Percentiles rank a stretch among this genome's conserved stretches.
Evolutionary conservation across 2,888 invertebrate species (phyloP).

Genomic region (Bugula neritina): DNA sequence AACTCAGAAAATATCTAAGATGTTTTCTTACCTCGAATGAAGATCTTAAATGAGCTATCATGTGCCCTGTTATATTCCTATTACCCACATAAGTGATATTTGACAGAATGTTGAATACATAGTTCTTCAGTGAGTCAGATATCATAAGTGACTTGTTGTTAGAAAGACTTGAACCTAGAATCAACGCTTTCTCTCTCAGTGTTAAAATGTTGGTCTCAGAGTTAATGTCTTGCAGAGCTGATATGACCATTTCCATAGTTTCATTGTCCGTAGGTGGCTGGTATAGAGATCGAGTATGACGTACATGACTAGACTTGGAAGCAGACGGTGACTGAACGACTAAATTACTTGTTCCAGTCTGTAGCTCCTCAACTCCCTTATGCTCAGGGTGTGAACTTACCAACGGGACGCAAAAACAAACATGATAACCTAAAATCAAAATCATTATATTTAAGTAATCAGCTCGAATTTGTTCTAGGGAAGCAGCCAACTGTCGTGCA

Average conservation of each 20-base stretch:
- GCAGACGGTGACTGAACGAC: background rate
- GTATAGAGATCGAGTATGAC: background rate
- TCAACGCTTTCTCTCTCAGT: background rate
- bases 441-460: no score
- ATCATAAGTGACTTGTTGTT: slow-evolving; percentile 1
- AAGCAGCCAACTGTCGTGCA: no score
- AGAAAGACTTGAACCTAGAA: background rate
- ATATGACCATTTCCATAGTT: slow-evolving; percentile 6
- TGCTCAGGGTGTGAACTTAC: background rate
- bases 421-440: background rate
- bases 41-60: background rate
- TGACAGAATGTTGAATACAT: slow-evolving; percentile 9
- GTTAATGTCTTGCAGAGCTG: background rate
- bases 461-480: no score
- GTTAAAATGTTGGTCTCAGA: background rate
- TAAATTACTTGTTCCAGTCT: background rate
- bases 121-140: background rate
- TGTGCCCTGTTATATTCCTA: background rate
- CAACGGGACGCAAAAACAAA: background rate
- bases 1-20: no score
- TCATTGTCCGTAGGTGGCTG: background rate
- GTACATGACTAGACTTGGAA: background rate
- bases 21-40: slow-evolving; percentile 17
- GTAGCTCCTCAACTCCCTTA: background rate
- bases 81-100: slow-evolving; percentile 5